Percentiles rank a stretch among this genome's conserved stretches.
Evolutionary conservation across 1,140 invertebrate species (phyloP).

Genomic region (Batillaria attramentaria): DNA sequence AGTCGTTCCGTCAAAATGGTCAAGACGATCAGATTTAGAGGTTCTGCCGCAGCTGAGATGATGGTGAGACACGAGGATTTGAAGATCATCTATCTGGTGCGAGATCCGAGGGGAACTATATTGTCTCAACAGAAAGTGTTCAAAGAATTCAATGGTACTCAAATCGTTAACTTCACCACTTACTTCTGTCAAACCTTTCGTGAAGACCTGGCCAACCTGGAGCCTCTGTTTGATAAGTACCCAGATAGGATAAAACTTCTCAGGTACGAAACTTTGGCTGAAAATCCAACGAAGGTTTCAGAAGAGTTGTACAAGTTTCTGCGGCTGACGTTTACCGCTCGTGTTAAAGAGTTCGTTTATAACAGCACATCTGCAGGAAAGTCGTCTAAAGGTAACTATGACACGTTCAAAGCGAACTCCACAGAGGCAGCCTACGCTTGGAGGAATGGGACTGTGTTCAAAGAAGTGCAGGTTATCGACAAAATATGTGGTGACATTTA

Average conservation of each 20-base stretch:
- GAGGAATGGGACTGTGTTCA: too few species aligned
- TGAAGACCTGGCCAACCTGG: conserved; percentile 30
- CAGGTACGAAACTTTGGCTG: conserved; percentile 42
- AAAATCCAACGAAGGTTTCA: conserved; percentile 34
- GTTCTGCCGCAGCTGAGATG: conserved; percentile 29
- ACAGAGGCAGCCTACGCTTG: too few species aligned
- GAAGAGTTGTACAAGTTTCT: conserved; percentile 39
- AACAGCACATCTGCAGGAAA: too few species aligned
- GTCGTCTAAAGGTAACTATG: too few species aligned
- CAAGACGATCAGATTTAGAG: conserved; percentile 40
- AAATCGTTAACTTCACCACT: conserved; percentile 16
- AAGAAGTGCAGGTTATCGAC: too few species aligned
- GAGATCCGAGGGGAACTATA: conserved; percentile 28
- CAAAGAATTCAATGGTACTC: conserved; percentile 13
- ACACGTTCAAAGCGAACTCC: too few species aligned
- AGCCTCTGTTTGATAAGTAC: conserved; percentile 14
- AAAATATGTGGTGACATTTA: too few species aligned
- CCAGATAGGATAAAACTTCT: conserved; percentile 27
- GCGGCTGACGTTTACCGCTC: too few species aligned
- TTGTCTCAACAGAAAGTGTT: conserved; percentile 20
- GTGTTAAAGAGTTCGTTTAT: too few species aligned
- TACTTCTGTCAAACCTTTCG: conserved; percentile 43
- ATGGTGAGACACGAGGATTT: conserved; percentile 30
- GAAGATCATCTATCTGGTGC: conserved; percentile 23
- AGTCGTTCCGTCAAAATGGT: conserved; percentile 30